These are phyloP conservation scores for Drosophila tanythrix DNA, from an alignment of 2,888 invertebrate species.

Conservation along the genomic window DNA sequence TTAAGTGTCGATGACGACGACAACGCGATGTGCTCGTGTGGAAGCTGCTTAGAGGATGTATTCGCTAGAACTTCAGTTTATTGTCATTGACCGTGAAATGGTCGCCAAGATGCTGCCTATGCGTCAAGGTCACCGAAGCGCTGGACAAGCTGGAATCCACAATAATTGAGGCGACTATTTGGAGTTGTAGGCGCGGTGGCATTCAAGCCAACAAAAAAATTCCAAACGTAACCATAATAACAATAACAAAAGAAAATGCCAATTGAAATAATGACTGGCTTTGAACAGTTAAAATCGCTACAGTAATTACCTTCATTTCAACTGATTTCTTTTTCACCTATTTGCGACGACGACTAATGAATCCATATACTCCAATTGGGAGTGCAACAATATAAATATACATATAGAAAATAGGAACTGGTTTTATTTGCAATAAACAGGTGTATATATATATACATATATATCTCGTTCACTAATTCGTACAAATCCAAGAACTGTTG, in stretches of 20 bases:
- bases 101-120: slow-evolving; percentile 25
- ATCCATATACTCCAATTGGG: slow-evolving; percentile 54
- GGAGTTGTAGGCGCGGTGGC: slow-evolving; percentile 28
- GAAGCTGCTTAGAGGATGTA: slow-evolving; percentile 32
- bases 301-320: slow-evolving; percentile 61
- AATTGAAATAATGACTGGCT: slow-evolving; percentile 64
- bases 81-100: slow-evolving; percentile 61
- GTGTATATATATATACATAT: not conserved
- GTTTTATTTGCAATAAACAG: slow-evolving; percentile 42
- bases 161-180: slow-evolving; percentile 33
- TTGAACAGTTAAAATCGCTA: slow-evolving; percentile 38
- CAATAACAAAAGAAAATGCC: slow-evolving; percentile 45
- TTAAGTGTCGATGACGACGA: slow-evolving; percentile 58
- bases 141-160: slow-evolving; percentile 15
- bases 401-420: slow-evolving; percentile 4
- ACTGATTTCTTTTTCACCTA: slow-evolving; percentile 57
- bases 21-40: slow-evolving; percentile 33
- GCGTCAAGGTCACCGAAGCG: slow-evolving; percentile 44
- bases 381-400: slow-evolving; percentile 16
- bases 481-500: slow-evolving; percentile 40
- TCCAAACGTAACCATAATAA: slow-evolving; percentile 17
- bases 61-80: slow-evolving; percentile 71
- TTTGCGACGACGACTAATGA: slow-evolving; percentile 54
- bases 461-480: slow-evolving; percentile 42
- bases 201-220: slow-evolving; percentile 30